A percentile compares a stretch with the other conserved stretches of the same genome.
These are phyloP conservation scores for Lacerta bilineata DNA, from an alignment of 2,797 vertebrate genomes.

Conservation along the genomic window DNA sequence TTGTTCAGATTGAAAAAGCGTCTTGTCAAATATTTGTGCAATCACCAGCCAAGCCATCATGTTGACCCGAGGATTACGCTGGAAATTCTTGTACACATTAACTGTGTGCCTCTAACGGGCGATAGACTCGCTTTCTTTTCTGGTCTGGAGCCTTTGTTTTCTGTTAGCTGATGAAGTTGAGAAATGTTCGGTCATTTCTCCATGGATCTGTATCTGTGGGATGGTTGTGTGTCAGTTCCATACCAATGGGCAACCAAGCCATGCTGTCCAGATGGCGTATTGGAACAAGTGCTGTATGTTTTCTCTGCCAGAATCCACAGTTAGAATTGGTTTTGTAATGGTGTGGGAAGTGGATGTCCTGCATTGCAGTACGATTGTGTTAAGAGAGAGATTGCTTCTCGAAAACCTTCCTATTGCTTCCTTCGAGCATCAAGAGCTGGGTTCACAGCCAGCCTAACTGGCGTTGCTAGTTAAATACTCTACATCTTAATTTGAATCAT, in stretches of 20 bases:
- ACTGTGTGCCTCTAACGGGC: background rate
- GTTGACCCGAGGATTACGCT: background rate
- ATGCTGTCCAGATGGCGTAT: background rate
- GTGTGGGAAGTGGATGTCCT: background rate
- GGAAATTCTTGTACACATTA: slow-evolving; percentile 10
- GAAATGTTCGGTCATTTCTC: background rate
- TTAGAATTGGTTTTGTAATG: background rate
- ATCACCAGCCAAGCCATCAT: background rate
- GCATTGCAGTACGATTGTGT: background rate
- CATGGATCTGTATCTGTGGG: background rate
- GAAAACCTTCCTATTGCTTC: background rate
- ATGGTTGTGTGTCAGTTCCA: background rate
- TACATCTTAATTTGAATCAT: slow-evolving; percentile 31
- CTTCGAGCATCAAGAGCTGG: background rate
- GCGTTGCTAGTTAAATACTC: slow-evolving; percentile 13
- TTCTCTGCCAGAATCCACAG: background rate
- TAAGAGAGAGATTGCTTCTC: background rate
- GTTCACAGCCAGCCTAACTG: background rate
- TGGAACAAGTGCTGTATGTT: background rate
- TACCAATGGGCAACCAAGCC: background rate
- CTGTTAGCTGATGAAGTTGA: background rate
- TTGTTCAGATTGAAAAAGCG: slow-evolving; percentile 2
- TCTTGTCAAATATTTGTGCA: background rate
- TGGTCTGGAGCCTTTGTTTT: slow-evolving; percentile 1
- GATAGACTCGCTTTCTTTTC: background rate